Conservation (phyloP, 2,888 invertebrate species). For the Epinotia demarniana region DNA sequence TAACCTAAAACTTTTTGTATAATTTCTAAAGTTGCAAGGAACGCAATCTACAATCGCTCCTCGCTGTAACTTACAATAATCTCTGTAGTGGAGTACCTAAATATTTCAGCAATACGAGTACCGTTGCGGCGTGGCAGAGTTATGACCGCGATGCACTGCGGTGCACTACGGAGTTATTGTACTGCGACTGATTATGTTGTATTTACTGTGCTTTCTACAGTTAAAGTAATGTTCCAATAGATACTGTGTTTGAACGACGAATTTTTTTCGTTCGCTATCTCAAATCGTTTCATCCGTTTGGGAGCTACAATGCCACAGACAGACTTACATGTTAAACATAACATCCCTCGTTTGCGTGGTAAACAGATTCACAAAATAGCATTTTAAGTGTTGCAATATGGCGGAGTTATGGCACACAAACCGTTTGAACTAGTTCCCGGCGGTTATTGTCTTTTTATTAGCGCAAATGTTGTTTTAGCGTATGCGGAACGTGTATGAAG, state of each 20-base stretch:
- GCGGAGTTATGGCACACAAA: conserved; percentile 7
- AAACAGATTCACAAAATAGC: conserved; percentile 13
- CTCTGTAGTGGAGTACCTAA: neutral
- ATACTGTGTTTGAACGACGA: no score
- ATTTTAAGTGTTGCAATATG: conserved; percentile 10
- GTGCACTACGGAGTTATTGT: neutral
- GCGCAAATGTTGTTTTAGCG: conserved; percentile 9
- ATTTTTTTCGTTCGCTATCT: no score
- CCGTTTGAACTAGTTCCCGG: conserved; percentile 12
- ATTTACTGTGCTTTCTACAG: no score
- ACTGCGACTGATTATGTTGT: neutral
- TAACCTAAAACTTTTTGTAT: no score
- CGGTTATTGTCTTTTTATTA: conserved; percentile 18
- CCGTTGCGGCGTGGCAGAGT: conserved; percentile 12
- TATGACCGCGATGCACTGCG: conserved; percentile 20
- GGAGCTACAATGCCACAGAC: no score
- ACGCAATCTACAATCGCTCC: neutral
- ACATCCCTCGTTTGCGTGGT: no score
- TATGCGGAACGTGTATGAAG: neutral
- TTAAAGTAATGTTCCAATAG: neutral
- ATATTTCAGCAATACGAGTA: neutral
- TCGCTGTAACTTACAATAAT: neutral
- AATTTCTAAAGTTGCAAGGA: neutral
- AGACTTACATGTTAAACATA: no score
- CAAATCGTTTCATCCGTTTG: no score